Base-by-base conservation (phyloP, 2,888 invertebrate genomes). In the Dusona sp. region DNA sequence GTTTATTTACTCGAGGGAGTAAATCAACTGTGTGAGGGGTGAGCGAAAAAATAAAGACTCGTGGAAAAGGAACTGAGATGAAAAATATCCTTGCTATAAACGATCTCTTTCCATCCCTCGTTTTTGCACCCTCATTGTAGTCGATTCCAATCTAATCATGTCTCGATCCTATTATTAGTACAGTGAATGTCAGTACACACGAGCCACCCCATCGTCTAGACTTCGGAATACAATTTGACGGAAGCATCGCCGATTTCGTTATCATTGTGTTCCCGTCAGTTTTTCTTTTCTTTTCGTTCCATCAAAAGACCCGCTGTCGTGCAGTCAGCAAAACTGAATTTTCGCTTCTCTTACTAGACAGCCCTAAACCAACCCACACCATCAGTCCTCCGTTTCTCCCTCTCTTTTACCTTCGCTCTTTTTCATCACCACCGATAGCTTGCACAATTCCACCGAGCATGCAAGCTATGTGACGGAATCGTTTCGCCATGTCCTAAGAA, bases 111-210 rank as follows among this genome's bases (percentile, higher is more conserved):
- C 38, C 25, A 22, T 36, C 9, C 42, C 22, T 6, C 57, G 45
- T 73, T 33, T 75, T 42, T 48, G 25, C 19, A 42, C 48, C 36
- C 48, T 51, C 38, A 33, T 77, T 54, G 70, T 51, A n/a, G 33
- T 22, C 25, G 36, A 70, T 13, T 70, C 48, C 70, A 38, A 67
- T 67, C 67, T 67, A 36, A 67, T 38, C 80, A 83, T 73, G 16
- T 64, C 64, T 65, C 82, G 64, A 87, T 81, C 85, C 72, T 74
- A 68, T 83, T 81, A 86, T 88, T 79, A 86, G 86, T 36, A 29
- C 11, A 22, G 42, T 68, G 83, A 83, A 84, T 78, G 67, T 38
- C 64, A n/a, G 77, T 65, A 77, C 54, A 57, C 54, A 29, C 29
- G 61, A 48, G 29, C 48, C 22, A 29, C 11, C 42, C 9, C 4